Evolutionary conservation across 2,888 invertebrate genomes (phyloP), one percentile per base, ranked within the genome.

Genomic region (Mycalesis mineus): DNA sequence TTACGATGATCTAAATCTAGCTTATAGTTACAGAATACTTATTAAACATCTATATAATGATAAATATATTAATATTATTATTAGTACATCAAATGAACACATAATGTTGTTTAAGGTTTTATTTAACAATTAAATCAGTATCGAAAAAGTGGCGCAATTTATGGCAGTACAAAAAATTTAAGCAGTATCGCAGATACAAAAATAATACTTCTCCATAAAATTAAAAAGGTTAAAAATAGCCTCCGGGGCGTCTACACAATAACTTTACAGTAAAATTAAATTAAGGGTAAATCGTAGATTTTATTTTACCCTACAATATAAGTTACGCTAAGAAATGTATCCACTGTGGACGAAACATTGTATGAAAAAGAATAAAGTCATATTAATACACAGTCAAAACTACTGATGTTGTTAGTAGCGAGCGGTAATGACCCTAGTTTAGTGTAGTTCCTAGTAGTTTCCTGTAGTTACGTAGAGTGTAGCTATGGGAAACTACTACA

Each of bases 51-150:
- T 70, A 71, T 56, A 67, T 66, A 66, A 65, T 57, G 63, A 71
- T 70, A 72, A 71, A 70, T 71, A 70, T 60, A 57, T 66, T 64
- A 64, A 65, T 65, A 68, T 66, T 71, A 45, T 14, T 45, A 31
- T 14, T 33, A 47, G 47, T 47, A 71, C 65, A 66, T 65, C 63
- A 73, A 70, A 70, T 74, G 74, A 75, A 74, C 73, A 74, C 72
- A 74, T 68, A 66, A 65, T 60, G 64, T 66, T 63, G 58, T 65
- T 61, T 60, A 57, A 57, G 49, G 13, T 56, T 54, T 29, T 49
- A 17, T 55, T 9, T 17, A 45, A 29, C 14, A 11, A 47, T 33
- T 13, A 17, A 55, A 47, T 31, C 33, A 17, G 29, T 51, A 15
- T 44, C 9, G 33, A 33, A 45, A 22, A 22, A 22, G 22, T 22